phyloP scores from a whole-genome alignment of 2,113 vertebrate species.

The Chamaea fasciata region DNA sequence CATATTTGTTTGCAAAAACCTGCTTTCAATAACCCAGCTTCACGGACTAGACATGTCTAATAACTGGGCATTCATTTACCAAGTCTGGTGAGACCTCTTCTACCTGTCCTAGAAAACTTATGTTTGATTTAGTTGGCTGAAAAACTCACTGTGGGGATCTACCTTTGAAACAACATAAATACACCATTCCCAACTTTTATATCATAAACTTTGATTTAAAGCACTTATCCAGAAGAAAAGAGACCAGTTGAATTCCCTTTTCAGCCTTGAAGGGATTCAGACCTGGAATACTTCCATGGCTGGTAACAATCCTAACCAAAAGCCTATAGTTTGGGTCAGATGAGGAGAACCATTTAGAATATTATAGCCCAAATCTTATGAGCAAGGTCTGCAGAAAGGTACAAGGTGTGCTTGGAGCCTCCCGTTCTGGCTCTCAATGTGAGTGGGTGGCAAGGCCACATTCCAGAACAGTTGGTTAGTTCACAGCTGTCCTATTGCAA shows the following conservation, averaged over 20 bases:
- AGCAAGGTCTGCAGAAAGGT: not conserved
- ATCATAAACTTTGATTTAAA: not conserved
- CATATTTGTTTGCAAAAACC: not conserved
- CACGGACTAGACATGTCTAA: not conserved
- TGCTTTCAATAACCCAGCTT: not conserved
- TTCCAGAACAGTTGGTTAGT: not conserved
- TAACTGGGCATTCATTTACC: not conserved
- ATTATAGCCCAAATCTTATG: not conserved
- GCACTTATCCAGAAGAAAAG: not conserved
- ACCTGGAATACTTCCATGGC: not conserved
- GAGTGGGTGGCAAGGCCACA: not conserved
- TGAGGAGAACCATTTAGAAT: not conserved
- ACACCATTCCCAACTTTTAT: not conserved
- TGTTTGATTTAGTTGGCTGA: not conserved
- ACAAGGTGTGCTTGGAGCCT: not conserved
- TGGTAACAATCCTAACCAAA: not conserved
- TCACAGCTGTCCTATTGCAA: not conserved
- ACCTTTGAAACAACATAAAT: not conserved
- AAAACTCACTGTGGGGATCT: not conserved
- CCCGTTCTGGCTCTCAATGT: fast-evolving
- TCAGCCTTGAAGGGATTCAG: not conserved
- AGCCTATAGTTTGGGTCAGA: not conserved
- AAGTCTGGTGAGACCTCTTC: not conserved
- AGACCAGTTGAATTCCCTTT: not conserved
- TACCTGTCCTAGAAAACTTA: not conserved